Evolutionary conservation across 2,797 vertebrate species (phyloP).

Genomic region (Amblyraja radiata): DNA sequence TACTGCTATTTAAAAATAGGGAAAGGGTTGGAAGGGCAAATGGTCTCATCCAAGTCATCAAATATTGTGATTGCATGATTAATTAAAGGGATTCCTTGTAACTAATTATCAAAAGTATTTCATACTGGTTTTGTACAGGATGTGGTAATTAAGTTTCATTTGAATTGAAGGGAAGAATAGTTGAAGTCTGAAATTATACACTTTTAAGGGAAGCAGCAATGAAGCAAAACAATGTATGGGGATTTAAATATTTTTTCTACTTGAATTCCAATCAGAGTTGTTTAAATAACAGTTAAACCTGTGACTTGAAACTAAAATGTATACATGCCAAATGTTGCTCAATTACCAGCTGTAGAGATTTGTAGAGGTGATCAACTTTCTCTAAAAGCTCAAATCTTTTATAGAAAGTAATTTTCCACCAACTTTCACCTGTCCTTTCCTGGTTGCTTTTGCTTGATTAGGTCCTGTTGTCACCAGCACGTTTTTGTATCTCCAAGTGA

Average conservation of each 20-base stretch:
- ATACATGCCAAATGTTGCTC: background rate
- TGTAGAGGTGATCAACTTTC: background rate
- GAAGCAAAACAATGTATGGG: background rate
- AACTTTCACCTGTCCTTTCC: background rate
- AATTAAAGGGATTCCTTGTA: background rate
- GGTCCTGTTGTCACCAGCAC: background rate
- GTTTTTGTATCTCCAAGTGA: background rate
- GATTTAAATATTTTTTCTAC: background rate
- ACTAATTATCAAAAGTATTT: background rate
- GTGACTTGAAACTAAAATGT: background rate
- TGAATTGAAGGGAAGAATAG: background rate
- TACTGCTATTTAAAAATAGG: too few relatives aligned
- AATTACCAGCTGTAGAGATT: background rate
- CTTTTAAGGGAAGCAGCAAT: constrained; percentile 1
- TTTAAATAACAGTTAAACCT: constrained; percentile 2
- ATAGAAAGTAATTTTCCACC: background rate
- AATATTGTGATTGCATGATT: background rate
- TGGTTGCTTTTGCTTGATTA: background rate
- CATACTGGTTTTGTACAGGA: background rate
- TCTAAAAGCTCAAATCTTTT: background rate
- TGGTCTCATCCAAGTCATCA: too few relatives aligned
- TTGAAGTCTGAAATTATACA: background rate
- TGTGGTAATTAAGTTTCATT: background rate
- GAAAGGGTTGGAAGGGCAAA: too few relatives aligned
- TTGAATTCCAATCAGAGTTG: background rate